A percentile compares a stretch with the other conserved stretches of the same genome.
Evolutionary conservation across 2,797 vertebrate species (phyloP).

Genomic region (Lates japonicus): DNA sequence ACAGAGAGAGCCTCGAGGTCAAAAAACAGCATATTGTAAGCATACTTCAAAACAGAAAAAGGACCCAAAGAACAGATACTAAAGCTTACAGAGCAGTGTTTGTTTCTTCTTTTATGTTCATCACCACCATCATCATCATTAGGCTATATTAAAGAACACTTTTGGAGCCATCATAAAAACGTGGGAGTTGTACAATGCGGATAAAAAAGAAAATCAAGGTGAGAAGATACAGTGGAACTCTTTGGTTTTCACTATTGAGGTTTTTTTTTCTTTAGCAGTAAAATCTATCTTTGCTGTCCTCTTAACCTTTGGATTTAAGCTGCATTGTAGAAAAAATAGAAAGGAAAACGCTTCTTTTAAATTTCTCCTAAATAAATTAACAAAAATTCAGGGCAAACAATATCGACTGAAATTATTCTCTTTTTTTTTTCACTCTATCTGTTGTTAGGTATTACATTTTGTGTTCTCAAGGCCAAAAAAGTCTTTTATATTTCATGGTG

Average conservation of each 20-base stretch:
- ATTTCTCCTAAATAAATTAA: conserved; percentile 62
- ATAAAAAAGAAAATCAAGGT: conserved; percentile 67
- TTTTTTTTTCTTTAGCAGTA: conserved; percentile 82
- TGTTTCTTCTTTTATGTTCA: conserved; percentile 56
- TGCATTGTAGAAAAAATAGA: conserved; percentile 86
- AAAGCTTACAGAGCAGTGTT: conserved; percentile 71
- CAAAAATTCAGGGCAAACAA: conserved; percentile 59
- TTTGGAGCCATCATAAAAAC: conserved; percentile 73
- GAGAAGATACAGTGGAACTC: conserved; percentile 82
- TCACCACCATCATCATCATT: conserved; percentile 39
- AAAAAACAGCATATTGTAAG: conserved; percentile 72
- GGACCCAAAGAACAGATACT: conserved; percentile 58
- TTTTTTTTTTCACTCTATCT: conserved; percentile 37
- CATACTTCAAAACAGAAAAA: conserved; percentile 69
- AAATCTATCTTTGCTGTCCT: conserved; percentile 85
- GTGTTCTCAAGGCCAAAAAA: conserved; percentile 69
- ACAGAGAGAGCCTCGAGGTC: conserved; percentile 75
- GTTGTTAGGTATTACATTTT: conserved; percentile 51
- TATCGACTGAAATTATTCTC: conserved; percentile 60
- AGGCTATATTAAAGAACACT: conserved; percentile 72
- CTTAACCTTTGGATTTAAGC: conserved; percentile 89
- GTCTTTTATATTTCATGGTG: conserved; percentile 53
- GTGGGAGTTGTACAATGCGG: conserved; percentile 64
- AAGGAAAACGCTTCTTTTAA: conserved; percentile 64
- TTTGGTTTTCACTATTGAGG: conserved; percentile 90